Base-by-base conservation (phyloP, 1,140 invertebrate species). In the Hydropsyche tenuis region DNA sequence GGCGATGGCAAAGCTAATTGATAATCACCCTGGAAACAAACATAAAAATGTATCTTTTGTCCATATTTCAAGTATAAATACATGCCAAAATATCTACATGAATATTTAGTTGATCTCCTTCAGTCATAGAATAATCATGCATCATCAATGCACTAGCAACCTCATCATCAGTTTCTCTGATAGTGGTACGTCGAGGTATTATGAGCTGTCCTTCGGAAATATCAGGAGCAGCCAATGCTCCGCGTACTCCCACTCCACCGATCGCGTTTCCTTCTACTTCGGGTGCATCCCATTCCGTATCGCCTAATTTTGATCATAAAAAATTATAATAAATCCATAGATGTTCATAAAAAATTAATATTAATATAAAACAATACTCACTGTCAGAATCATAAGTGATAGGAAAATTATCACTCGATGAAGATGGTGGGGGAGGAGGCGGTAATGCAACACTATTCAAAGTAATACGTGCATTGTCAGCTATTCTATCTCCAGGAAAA, bases 401-500 rank as follows among this genome's bases (percentile, higher is more conserved):
- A 66, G 72, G 75, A 69, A 37, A 78, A 72, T 80, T 73, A 11
- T 77, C 73, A 0, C 27, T 62, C 1, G 76, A 69, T 11, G 45
- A 46, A 11, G 74, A 69, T 23, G 37, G 22, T 14, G 71, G 71
- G 3, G 72, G 70, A 64, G 66, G 74, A 22, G 75, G 64, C 0
- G 76, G 75, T 46, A 75, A 75, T 56, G 80, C 79, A 25, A 94
- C 88, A 77, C 88, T 86, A 42, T 86, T 85, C 65, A 96, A 89
- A 5, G 90, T 83, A 16, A 91, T 91, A 65, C 91, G 86, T 12
- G 96, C 85, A 87, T 96, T 97, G 78, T 92, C 90, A 45, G 90
- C 89, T 27, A 96, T 86, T 80, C 89, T 90, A 79, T 94, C 90
- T 14, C 89, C 90, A 43, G 89, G 85, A 84, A 92, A 96, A 25